Percentiles rank a stretch among this genome's conserved stretches.
These are phyloP conservation scores for Acrobasis repandana DNA, from an alignment of 2,888 invertebrate species.

Conservation along the genomic window DNA sequence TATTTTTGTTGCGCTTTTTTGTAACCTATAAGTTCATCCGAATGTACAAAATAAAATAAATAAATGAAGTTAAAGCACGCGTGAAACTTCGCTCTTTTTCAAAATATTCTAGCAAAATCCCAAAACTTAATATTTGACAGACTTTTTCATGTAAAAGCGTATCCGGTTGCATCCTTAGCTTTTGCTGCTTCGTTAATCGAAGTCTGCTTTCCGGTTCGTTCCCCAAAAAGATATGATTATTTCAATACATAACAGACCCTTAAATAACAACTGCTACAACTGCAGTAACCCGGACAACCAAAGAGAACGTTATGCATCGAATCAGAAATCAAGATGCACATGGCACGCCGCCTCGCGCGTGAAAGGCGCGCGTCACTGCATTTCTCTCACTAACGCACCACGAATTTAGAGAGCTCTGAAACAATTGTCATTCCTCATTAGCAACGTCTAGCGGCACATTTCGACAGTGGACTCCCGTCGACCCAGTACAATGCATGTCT, in stretches of 20 bases:
- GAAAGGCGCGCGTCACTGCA: slow-evolving; percentile 59
- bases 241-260: no score
- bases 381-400: slow-evolving; percentile 61
- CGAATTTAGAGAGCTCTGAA: slow-evolving; percentile 64
- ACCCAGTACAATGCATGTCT: not conserved
- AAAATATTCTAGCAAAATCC: not conserved
- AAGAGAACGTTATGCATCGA: slow-evolving; percentile 26
- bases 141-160: no score
- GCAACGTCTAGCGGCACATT: slow-evolving; percentile 54
- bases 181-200: not conserved
- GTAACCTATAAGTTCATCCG: no score
- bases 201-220: no score
- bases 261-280: no score
- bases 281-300: slow-evolving; percentile 25
- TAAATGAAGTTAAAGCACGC: no score
- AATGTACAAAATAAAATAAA: no score
- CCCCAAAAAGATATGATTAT: no score
- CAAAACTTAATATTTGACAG: no score
- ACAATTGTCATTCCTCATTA: slow-evolving; percentile 70
- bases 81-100: no score
- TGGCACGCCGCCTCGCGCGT: slow-evolving; percentile 46
- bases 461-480: not conserved
- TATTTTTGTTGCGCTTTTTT: no score
- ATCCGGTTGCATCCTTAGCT: no score
- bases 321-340: slow-evolving; percentile 45